These are phyloP conservation scores for Electrona antarctica DNA, from an alignment of 2,113 vertebrate genomes.

Conservation along the genomic window DNA sequence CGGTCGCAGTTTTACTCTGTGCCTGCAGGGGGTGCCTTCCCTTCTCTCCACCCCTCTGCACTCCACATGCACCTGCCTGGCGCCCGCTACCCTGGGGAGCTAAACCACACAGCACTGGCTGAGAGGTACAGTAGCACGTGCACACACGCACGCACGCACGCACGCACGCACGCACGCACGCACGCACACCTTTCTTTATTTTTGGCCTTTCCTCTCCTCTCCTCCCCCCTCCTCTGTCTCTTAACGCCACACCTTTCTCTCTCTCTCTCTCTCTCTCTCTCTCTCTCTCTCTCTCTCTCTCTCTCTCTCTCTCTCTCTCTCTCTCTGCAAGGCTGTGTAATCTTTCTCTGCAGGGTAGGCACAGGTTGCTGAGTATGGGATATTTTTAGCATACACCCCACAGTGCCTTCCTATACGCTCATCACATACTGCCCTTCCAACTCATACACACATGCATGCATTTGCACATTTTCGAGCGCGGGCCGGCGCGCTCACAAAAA, in stretches of 20 bases:
- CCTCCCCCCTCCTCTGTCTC: background rate
- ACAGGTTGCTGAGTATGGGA: constrained; percentile 70
- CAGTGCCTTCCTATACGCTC: constrained; percentile 63
- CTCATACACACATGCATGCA: constrained; percentile 43
- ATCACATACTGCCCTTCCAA: constrained; percentile 22
- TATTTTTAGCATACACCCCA: constrained; percentile 74
- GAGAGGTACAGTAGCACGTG: constrained; percentile 79
- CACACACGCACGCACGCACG: constrained; percentile 2
- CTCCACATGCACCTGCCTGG: constrained; percentile 93
- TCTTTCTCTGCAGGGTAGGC: constrained; percentile 66
- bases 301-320: background rate
- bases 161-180: constrained; percentile 16
- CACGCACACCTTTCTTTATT: constrained; percentile 8
- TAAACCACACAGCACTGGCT: constrained; percentile 83
- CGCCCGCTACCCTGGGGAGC: constrained; percentile 87
- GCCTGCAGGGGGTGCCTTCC: constrained; percentile 85
- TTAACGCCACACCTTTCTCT: background rate
- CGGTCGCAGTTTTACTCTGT: constrained; percentile 91
- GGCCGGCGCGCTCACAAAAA: constrained; percentile 5
- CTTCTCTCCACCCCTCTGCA: constrained; percentile 88
- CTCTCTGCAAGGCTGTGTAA: constrained; percentile 49
- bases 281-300: background rate
- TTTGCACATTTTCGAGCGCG: background rate
- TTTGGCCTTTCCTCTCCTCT: background rate
- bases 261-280: background rate